Conservation (phyloP, 2,888 invertebrate genomes). For the Pristionchus maxplancki region DNA sequence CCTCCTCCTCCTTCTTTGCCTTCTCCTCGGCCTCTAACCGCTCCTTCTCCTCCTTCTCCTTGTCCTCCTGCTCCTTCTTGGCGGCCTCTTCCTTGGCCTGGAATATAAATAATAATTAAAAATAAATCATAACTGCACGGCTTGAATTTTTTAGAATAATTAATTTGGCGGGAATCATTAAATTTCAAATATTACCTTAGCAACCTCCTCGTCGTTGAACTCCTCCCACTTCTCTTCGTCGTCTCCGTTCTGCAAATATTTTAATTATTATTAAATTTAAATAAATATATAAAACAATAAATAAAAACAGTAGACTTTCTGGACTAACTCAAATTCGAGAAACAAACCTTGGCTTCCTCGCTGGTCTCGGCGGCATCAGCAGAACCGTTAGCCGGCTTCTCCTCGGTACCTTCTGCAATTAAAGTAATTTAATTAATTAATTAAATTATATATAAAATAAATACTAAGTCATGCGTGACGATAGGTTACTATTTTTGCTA, state of each 20-base stretch:
- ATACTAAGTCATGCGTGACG: not conserved
- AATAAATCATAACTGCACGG: not conserved
- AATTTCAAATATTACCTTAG: slow-evolving; percentile 50
- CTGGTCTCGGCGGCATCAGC: slow-evolving; percentile 10
- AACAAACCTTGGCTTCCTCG: not conserved
- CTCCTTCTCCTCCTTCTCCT: slow-evolving; percentile 49
- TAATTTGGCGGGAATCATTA: not conserved
- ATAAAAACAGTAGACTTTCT: not conserved
- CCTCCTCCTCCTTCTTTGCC: slow-evolving; percentile 22
- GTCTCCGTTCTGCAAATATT: slow-evolving; percentile 12
- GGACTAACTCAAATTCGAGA: not conserved
- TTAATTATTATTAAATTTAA: not conserved
- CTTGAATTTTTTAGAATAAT: not conserved
- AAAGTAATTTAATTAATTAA: not conserved
- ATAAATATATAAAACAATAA: not conserved
- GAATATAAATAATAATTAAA: slow-evolving; percentile 5
- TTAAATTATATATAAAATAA: not conserved
- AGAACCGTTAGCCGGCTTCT: slow-evolving; percentile 14
- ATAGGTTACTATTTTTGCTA: not conserved
- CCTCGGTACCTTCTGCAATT: not conserved
- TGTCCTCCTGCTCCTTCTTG: slow-evolving; percentile 46
- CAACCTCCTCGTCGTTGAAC: slow-evolving; percentile 55
- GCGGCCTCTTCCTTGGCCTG: slow-evolving; percentile 53
- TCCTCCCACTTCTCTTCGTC: slow-evolving; percentile 57
- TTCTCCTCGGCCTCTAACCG: slow-evolving; percentile 41